A percentile compares a stretch with the other conserved stretches of the same genome.
These are phyloP conservation scores for Amphiprion percula DNA, from an alignment of 2,113 vertebrate species.

Conservation along the genomic window DNA sequence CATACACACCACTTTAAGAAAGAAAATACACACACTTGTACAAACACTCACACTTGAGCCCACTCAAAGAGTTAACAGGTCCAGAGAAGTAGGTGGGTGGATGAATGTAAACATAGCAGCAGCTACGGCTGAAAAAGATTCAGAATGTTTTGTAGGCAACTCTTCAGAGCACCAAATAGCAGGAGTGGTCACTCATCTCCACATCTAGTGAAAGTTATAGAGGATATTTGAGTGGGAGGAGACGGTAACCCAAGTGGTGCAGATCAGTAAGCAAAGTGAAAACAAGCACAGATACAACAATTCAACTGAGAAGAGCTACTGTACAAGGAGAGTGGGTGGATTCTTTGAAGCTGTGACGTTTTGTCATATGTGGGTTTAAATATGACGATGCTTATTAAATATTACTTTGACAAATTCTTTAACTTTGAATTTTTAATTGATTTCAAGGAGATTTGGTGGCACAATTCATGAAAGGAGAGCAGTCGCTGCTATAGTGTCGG, in stretches of 20 bases:
- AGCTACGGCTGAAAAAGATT: slow-evolving; percentile 16
- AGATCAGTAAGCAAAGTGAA: slow-evolving; percentile 11
- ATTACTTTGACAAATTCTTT: slow-evolving; percentile 14
- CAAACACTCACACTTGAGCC: slow-evolving; percentile 23
- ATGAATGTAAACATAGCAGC: slow-evolving; percentile 41
- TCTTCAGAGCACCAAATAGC: slow-evolving; percentile 19
- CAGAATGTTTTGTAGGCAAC: slow-evolving; percentile 29
- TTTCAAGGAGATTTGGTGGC: slow-evolving; percentile 36
- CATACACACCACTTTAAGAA: background rate
- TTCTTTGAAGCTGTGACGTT: slow-evolving; percentile 22
- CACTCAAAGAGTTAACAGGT: slow-evolving; percentile 37
- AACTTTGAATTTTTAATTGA: slow-evolving; percentile 13
- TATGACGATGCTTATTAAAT: background rate
- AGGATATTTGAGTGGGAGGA: slow-evolving; percentile 50
- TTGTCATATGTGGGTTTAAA: slow-evolving; percentile 30
- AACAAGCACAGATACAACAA: slow-evolving; percentile 30
- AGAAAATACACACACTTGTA: slow-evolving; percentile 3
- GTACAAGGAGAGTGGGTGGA: slow-evolving; percentile 31
- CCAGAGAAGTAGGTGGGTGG: slow-evolving; percentile 47
- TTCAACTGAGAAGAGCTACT: slow-evolving; percentile 26
- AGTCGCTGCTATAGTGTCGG: slow-evolving; percentile 1
- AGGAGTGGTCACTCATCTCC: slow-evolving; percentile 35
- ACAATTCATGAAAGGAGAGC: slow-evolving; percentile 4
- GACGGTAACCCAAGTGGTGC: slow-evolving; percentile 11
- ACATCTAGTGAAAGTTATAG: slow-evolving; percentile 28